Evolutionary conservation across 2,888 invertebrate genomes (phyloP), one percentile per base, ranked within the genome.

Genomic region (Oeneis ivallda): DNA sequence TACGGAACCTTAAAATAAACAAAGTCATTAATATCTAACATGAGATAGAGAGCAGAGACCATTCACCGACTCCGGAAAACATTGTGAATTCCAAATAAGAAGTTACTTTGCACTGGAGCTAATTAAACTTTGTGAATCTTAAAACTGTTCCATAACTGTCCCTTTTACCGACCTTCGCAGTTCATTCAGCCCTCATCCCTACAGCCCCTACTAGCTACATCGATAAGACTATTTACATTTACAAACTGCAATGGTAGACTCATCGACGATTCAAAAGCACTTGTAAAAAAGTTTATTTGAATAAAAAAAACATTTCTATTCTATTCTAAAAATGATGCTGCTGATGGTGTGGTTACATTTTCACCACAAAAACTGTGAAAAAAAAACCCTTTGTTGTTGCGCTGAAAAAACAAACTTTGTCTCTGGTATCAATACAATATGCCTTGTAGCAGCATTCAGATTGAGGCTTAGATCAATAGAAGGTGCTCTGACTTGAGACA

Each of bases 51-150:
- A 52, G 8, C 52, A 19, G 26, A 26, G 32, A 52, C n/a, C 52
- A 52, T 52, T 52, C 52, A 13, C 52, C 32, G 32, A 13, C 10
- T 17, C 8, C 17, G 17, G 19, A 8, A 8, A 3, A 15, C 19
- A 17, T 49, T 11, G 32, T 32, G n/a, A 32, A 52, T 32, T 52
- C n/a, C n/a, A 52, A 52, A 52, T 32, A 7, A 52, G n/a, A 11
- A 52, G 15, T 17, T 9, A 11, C 13, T 50, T 50, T 13, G 19
- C 50, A 50, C 26, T 19, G 19, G 26, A 50, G 11, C 50, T 13
- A n/a, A 32, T 52, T 52, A n/a, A 52, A 52, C 52, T 52, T 52
- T 52, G 26, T 13, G 32, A 32, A 52, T 52, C 26, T 13, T 13
- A 32, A 32, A 43, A 43, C n/a, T 5, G n/a, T 43, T n/a, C 13